Percentiles rank a stretch among this genome's conserved stretches.
These are phyloP conservation scores for Alouatta palliata DNA, from an alignment of 2,113 vertebrate genomes.

Conservation along the genomic window DNA sequence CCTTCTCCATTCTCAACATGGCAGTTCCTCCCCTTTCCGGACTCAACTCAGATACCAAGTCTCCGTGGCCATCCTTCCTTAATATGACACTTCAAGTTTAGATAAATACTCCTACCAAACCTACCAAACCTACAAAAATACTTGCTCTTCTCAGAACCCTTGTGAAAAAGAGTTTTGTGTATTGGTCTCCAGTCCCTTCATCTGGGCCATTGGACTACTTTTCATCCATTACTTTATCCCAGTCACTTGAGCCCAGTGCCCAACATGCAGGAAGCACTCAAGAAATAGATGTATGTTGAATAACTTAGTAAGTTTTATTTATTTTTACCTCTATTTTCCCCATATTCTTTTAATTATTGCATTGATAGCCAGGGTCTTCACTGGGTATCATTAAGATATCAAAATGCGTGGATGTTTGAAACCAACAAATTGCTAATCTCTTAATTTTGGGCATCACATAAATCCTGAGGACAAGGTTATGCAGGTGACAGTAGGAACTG, in stretches of 20 bases:
- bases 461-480: neutral
- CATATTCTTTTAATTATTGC: neutral
- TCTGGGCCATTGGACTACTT: neutral
- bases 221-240: neutral
- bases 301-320: neutral
- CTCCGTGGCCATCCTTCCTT: neutral
- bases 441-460: neutral
- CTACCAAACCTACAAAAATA: neutral
- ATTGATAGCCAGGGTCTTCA: neutral
- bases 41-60: neutral
- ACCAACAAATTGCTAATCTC: neutral
- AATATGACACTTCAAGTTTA: neutral
- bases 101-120: neutral
- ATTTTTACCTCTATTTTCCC: neutral
- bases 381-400: neutral
- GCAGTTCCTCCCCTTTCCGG: neutral
- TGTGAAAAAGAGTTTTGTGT: neutral
- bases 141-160: neutral
- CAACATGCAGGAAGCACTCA: neutral
- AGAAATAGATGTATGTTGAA: neutral
- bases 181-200: neutral
- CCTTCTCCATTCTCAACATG: accelerated
- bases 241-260: neutral
- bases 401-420: neutral
- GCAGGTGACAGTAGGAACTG: neutral